Percentiles rank a stretch among this genome's conserved stretches.
Conservation (phyloP, 2,888 invertebrate species). For the Chloromyia formosa region DNA sequence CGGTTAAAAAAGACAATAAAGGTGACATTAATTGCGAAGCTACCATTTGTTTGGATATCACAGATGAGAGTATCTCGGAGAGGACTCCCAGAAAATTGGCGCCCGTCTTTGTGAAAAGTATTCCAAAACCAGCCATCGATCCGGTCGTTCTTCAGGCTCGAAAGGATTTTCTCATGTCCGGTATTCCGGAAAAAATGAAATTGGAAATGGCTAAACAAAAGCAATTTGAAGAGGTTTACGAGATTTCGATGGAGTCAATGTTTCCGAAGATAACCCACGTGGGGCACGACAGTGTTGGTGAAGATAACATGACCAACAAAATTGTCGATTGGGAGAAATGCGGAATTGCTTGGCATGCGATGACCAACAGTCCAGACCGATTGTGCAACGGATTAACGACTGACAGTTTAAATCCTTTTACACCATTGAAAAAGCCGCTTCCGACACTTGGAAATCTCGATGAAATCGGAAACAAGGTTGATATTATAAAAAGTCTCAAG, state of each 20-base stretch:
- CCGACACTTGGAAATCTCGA: slow-evolving; percentile 5
- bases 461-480: slow-evolving; percentile 30
- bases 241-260: slow-evolving; percentile 60
- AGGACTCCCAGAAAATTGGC: slow-evolving; percentile 68
- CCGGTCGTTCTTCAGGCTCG: slow-evolving; percentile 70
- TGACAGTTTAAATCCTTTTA: slow-evolving; percentile 47
- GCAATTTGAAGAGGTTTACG: slow-evolving; percentile 59
- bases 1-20: neutral
- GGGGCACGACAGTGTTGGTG: slow-evolving; percentile 64
- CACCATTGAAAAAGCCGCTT: slow-evolving; percentile 7
- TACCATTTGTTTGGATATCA: slow-evolving; percentile 57
- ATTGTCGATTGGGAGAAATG: slow-evolving; percentile 48
- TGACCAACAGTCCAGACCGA: slow-evolving; percentile 34
- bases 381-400: neutral
- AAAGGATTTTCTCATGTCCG: slow-evolving; percentile 75
- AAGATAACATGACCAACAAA: neutral
- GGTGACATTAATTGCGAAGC: slow-evolving; percentile 51
- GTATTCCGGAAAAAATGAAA: slow-evolving; percentile 73
- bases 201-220: slow-evolving; percentile 67
- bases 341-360: slow-evolving; percentile 20
- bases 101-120: slow-evolving; percentile 72
- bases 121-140: slow-evolving; percentile 69
- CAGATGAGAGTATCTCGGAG: slow-evolving; percentile 56
- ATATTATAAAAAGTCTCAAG: slow-evolving; percentile 49
- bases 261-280: slow-evolving; percentile 75